Percentiles rank a stretch among this genome's conserved stretches.
phyloP scores from a whole-genome alignment of 2,113 vertebrate species.

The Colistium nudipinnis region DNA sequence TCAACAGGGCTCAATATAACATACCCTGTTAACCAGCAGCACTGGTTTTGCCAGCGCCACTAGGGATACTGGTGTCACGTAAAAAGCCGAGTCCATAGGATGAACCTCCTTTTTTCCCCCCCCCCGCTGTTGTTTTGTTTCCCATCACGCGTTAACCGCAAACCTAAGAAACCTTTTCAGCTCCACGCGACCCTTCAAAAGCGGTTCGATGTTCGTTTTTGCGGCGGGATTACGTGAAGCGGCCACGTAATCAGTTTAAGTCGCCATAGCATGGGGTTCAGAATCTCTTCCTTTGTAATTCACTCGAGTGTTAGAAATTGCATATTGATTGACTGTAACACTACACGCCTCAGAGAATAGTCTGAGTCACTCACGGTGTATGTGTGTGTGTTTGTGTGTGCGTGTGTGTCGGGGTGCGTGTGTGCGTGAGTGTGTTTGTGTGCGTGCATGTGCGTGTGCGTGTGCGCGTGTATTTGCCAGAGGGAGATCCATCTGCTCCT shows the following conservation, averaged over 20 bases:
- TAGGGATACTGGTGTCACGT: too few species aligned
- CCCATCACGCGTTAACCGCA: too few species aligned
- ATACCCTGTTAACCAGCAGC: too few species aligned
- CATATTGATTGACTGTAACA: slow-evolving; percentile 43
- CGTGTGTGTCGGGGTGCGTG: not conserved
- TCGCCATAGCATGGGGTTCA: slow-evolving; percentile 1
- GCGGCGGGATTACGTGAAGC: not conserved
- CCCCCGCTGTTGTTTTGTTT: too few species aligned
- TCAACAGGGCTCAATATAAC: slow-evolving; percentile 2
- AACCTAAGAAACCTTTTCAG: too few species aligned
- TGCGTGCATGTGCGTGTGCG: slow-evolving; percentile 8
- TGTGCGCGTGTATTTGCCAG: slow-evolving; percentile 50
- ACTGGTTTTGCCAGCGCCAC: too few species aligned
- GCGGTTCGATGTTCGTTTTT: too few species aligned
- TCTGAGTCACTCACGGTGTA: slow-evolving; percentile 24
- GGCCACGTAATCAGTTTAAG: not conserved
- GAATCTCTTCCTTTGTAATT: slow-evolving; percentile 11
- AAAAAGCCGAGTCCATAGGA: too few species aligned
- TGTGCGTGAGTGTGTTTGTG: slow-evolving; percentile 3
- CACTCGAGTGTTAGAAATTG: slow-evolving; percentile 14
- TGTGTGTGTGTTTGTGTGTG: slow-evolving; percentile 5
- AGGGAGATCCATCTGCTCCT: slow-evolving; percentile 72
- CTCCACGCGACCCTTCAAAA: too few species aligned
- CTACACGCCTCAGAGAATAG: slow-evolving; percentile 2
- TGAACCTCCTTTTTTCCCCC: too few species aligned